Evolutionary conservation across 1,140 invertebrate genomes (phyloP), one percentile per base, ranked within the genome.

Genomic region (Ctenoplectra terminalis): DNA sequence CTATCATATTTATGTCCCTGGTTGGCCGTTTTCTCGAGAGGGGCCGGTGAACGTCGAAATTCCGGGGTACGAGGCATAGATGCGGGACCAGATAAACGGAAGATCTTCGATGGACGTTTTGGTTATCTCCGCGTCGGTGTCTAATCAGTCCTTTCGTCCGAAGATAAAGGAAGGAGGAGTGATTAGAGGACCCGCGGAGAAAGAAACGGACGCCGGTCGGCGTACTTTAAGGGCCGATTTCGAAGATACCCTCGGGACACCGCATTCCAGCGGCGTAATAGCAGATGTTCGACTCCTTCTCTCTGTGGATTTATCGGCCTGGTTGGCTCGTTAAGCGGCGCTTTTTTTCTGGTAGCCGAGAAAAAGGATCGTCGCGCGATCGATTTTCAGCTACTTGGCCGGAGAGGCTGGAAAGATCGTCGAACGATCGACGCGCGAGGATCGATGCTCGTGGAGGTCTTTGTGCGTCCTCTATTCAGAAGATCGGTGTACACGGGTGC

Each of bases 1-100:
- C 75, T 71, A 81, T 87, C 81, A 84, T 87, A 87, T 87, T 87
- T 87, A 87, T 87, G 76, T 83, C 63, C 84, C 60, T 34, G 69
- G 29, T 50, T n/a, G 31, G 66, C 52, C 74, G 72, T 72, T 75
- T 67, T 37, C 56, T 31, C n/a, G n/a, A 31, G 23, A n/a, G 50
- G n/a, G 50, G 26, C 48, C 17, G 34, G 34, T 34, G 58, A 69
- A 82, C 66, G 48, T 79, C 54, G 81, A 77, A 74, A 87, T 81
- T 83, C 81, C 40, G 26, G 48, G 64, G 63, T 29, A 66, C 69
- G 31, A n/a, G 20, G 40, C 15, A n/a, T 61, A 82, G 80, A 86
- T 79, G 20, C 58, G 13, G 13, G 56, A 1, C 11, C 40, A n/a
- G 79, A 81, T 75, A 81, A 74, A 7, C 0, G 0, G 43, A 31